A percentile compares a stretch with the other conserved stretches of the same genome.
Conservation (phyloP, 2,888 invertebrate species). For the Platycheirus rosarum region DNA sequence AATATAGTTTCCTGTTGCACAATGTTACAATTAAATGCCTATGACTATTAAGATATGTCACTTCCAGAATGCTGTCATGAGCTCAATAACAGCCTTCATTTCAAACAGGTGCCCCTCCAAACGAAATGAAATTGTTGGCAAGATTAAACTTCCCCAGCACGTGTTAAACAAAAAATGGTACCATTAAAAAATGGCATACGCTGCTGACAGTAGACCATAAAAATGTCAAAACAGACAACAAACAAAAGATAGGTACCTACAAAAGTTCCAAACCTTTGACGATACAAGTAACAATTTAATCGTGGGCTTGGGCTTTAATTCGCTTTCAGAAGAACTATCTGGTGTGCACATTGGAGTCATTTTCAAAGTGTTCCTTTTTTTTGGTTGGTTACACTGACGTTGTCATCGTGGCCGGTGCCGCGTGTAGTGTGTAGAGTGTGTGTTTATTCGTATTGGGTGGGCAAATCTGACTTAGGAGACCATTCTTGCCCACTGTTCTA, state of each 20-base stretch:
- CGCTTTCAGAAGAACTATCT: not conserved
- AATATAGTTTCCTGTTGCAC: too few relatives aligned
- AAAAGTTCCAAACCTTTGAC: not conserved
- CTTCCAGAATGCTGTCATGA: too few relatives aligned
- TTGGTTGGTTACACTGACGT: not conserved
- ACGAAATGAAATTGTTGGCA: too few relatives aligned
- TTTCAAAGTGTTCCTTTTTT: not conserved
- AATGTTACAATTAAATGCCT: too few relatives aligned
- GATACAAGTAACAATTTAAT: not conserved
- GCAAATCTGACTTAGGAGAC: conserved; percentile 17
- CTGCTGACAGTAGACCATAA: too few relatives aligned
- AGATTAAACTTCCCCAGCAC: too few relatives aligned
- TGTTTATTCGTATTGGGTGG: conserved; percentile 26
- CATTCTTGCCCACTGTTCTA: not conserved
- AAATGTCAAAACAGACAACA: not conserved
- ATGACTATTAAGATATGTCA: too few relatives aligned
- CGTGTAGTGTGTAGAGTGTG: not conserved
- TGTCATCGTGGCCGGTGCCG: conserved; percentile 4
- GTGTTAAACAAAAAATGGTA: too few relatives aligned
- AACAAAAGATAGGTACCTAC: not conserved
- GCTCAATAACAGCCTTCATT: too few relatives aligned
- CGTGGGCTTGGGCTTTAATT: not conserved
- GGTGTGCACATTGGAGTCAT: not conserved
- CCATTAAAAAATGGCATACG: too few relatives aligned
- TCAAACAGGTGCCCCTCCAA: too few relatives aligned